Conservation (phyloP, 1,140 invertebrate genomes). For the Calycopis cecrops region DNA sequence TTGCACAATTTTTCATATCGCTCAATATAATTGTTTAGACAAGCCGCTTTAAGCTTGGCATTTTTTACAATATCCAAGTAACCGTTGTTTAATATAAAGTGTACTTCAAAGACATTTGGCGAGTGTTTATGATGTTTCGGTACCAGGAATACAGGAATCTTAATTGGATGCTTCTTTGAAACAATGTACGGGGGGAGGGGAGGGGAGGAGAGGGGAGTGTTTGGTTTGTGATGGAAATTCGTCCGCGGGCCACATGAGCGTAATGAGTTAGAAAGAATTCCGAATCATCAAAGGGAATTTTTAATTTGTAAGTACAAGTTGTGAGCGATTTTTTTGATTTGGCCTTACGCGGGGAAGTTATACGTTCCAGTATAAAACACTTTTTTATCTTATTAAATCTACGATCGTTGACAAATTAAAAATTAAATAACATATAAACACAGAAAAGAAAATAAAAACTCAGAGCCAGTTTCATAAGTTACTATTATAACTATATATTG, state of each 20-base stretch:
- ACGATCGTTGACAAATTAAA: no score
- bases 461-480: no score
- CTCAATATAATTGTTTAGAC: no score
- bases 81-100: constrained; percentile 12
- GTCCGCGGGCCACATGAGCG: constrained; percentile 17
- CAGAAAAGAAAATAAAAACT: no score
- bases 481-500: no score
- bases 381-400: no score
- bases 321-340: no score
- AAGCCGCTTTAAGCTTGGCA: background rate
- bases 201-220: no score
- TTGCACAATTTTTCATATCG: no score
- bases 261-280: constrained; percentile 11
- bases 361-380: no score
- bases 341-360: no score
- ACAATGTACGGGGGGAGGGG: constrained; percentile 46
- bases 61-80: background rate
- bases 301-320: constrained; percentile 1
- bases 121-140: constrained; percentile 34
- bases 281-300: constrained; percentile 7
- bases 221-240: constrained; percentile 35
- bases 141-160: constrained; percentile 40
- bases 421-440: no score
- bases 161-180: constrained; percentile 48
- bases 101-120: constrained; percentile 25